Evolutionary conservation across 2,888 invertebrate species (phyloP), one percentile per base, ranked within the genome.

Genomic region (Drosophila incognita): DNA sequence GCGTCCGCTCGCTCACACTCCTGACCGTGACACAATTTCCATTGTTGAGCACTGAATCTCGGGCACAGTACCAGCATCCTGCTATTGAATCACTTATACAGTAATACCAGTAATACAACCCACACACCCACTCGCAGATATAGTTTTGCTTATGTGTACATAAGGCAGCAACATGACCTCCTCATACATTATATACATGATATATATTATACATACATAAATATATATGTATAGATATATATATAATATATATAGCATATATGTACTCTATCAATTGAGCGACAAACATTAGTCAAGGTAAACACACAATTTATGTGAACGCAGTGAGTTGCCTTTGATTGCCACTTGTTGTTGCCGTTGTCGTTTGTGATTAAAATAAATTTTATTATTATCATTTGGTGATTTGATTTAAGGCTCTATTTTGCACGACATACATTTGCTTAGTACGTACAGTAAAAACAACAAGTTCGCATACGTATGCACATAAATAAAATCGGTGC

Each of bases 21-120:
- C 89, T 91, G 90, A 83, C 89, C 89, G 81, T 89, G 89, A 90
- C 89, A 89, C 83, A 81, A 79, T 89, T 89, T 84, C 70, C 72
- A 83, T 85, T 88, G 87, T 86, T 71, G 74, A 70, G 71, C 62
- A 64, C 58, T 11, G 69, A 69, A 54, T 74, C 46, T 46, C 65
- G 59, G 71, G 59, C 56, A 53, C 53, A 58, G 68, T 61, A 65
- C 59, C 73, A 72, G 31, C 38, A 69, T 66, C 40, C 71, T 59
- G 40, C 61, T 61, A 57, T 64, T 59, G 60, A 67, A 61, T 70
- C 57, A 51, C 57, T 63, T 61, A 48, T 11, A 58, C 75, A 70
- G 71, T 72, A 77, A 64, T 69, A 49, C 27, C 75, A 70, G 71
- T 72, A 77, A 64, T 62, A 46, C 27, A 29, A 48, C 40, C 53